Percentiles rank a stretch among this genome's conserved stretches.
phyloP scores from a whole-genome alignment of 1,140 invertebrate species.

The Lepidurus packardi region DNA sequence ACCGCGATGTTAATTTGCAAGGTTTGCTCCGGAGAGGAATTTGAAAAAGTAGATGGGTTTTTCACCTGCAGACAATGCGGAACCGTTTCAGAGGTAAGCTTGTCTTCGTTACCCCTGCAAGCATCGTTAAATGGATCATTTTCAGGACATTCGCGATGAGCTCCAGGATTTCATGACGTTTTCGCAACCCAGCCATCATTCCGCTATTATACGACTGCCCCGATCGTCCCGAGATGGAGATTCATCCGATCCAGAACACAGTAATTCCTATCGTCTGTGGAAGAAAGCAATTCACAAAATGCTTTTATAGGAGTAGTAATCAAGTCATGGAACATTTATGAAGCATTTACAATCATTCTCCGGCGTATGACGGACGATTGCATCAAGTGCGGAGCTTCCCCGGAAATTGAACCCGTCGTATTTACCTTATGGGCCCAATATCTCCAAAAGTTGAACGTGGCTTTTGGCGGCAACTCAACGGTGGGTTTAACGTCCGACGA shows the following conservation, averaged over 20 bases:
- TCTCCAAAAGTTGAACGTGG: not conserved
- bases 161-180: conserved; percentile 3
- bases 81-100: not conserved
- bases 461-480: not conserved
- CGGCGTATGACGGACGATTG: not conserved
- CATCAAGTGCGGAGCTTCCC: not conserved
- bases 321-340: not conserved
- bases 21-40: not conserved
- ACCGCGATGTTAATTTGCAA: not conserved
- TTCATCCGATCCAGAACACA: not conserved
- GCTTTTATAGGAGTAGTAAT: too few relatives aligned
- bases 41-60: not conserved
- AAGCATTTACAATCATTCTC: not conserved
- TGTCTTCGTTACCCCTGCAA: not conserved
- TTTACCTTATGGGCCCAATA: conserved; percentile 8
- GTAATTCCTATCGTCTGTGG: not conserved
- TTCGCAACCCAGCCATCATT: not conserved
- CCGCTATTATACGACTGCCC: not conserved
- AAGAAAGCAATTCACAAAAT: not conserved
- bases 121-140: conserved; percentile 32
- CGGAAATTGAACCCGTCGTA: not conserved
- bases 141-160: conserved; percentile 13
- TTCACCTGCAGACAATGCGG: not conserved
- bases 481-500: not conserved
- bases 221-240: not conserved